Evolutionary conservation across 2,888 invertebrate species (phyloP), one percentile per base, ranked within the genome.

Genomic region (Thymelicus lineola): DNA sequence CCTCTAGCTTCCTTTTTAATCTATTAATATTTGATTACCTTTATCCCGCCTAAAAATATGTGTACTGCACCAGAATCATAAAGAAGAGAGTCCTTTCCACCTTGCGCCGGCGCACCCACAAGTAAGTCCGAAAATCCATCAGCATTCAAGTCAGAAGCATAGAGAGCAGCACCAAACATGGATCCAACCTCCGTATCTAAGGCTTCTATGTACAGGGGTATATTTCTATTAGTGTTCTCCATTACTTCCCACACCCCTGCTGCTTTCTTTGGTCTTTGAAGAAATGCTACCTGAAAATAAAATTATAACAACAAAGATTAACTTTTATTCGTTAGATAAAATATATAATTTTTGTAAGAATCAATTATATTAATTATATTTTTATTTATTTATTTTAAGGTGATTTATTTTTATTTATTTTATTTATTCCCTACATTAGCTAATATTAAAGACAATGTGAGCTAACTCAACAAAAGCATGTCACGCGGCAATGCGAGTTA

Each of bases 111-210:
- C 6, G 96, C 95, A 0, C 95, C 95, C 0, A 96, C 94, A 0
- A 96, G 72, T 7, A 96, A 80, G 70, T 96, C 96, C 50, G 94
- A 91, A 7, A 86, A 84, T 0, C 87, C 89, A 76, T 96, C 95
- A 0, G 77, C 77, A 76, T 94, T 94, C 0, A 95, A 66, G 76
- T 95, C 94, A 0, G 74, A 78, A 0, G 80, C 78, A 14, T 88
- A 85, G 42, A 96, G 73, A 0, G 94, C 80, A 0, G 93, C 86
- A 0, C 96, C 96, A 78, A 95, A 96, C 85, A 95, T 95, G 58
- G 94, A 91, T 0, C 95, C 95, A 7, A 94, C 53, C 0, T 57
- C 57, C 6, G 14, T 12, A 20, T 9, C 20, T 20, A 20, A 57
- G n/a, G 35, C 57, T 2, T 35, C n/a, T n/a, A 57, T 57, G 6